Evolutionary conservation across 2,113 vertebrate genomes (phyloP).

Genomic region (Salvelinus sp.): DNA sequence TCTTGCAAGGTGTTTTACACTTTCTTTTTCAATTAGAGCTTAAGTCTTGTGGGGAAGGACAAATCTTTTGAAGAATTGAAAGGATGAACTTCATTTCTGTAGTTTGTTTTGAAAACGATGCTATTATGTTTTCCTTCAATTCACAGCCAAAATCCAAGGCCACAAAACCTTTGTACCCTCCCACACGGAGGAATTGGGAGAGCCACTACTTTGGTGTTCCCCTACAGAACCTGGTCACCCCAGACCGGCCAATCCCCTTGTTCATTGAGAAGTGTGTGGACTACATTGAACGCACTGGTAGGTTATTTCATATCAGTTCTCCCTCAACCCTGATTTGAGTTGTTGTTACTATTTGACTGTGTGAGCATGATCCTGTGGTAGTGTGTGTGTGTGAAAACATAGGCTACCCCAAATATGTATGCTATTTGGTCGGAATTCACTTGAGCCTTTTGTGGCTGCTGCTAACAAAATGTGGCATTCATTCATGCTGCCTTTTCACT

Average conservation of each 20-base stretch:
- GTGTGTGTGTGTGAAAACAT: no score
- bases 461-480: slow-evolving; percentile 50
- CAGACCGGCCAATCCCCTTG: slow-evolving; percentile 89
- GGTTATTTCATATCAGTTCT: slow-evolving; percentile 46
- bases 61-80: slow-evolving; percentile 34
- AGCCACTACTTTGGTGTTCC: slow-evolving; percentile 99
- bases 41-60: slow-evolving; percentile 20
- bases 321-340: background rate
- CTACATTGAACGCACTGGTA: slow-evolving; percentile 96
- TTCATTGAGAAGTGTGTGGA: slow-evolving; percentile 98
- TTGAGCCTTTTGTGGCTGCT: slow-evolving; percentile 40
- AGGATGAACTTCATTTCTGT: slow-evolving; percentile 11
- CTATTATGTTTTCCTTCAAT: background rate
- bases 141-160: slow-evolving; percentile 70
- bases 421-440: slow-evolving; percentile 49
- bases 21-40: slow-evolving; percentile 35
- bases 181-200: slow-evolving; percentile 96
- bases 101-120: background rate
- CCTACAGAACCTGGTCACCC: slow-evolving; percentile 88
- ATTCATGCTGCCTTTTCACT: slow-evolving; percentile 15
- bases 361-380: no score
- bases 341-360: background rate
- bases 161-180: slow-evolving; percentile 82
- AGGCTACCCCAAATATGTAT: slow-evolving; percentile 39
- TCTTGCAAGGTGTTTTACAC: slow-evolving; percentile 37